Conservation (phyloP, 2,888 invertebrate species). For the Piscicola geometra region DNA sequence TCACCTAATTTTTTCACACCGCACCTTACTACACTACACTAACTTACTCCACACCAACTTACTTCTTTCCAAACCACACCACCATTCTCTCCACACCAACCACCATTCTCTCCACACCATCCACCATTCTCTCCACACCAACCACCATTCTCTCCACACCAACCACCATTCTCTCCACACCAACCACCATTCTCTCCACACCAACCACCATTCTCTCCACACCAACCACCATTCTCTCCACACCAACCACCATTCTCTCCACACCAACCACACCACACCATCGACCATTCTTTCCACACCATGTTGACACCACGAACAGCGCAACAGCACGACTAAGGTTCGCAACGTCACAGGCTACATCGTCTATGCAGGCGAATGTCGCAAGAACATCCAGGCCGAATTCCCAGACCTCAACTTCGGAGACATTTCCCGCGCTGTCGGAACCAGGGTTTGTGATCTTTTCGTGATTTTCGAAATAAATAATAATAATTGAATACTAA, state of each 20-base stretch:
- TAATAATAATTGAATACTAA: neutral
- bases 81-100: no score
- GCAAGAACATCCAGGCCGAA: slow-evolving; percentile 83
- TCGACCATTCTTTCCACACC: neutral
- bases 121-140: no score
- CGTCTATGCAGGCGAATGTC: slow-evolving; percentile 89
- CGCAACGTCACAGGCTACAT: slow-evolving; percentile 80
- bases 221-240: no score
- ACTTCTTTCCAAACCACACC: no score
- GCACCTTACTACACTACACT: no score
- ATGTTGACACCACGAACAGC: neutral
- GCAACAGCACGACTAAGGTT: slow-evolving; percentile 33
- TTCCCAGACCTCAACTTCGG: slow-evolving; percentile 93
- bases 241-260: neutral
- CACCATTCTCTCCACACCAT: no score
- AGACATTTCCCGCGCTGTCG: slow-evolving; percentile 70
- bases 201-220: no score
- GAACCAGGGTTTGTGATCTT: slow-evolving; percentile 61
- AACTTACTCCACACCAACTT: no score
- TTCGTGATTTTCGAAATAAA: neutral
- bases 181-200: no score
- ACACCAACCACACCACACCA: neutral
- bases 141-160: no score
- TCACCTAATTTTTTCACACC: no score
- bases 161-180: no score